Evolutionary conservation across 2,113 vertebrate species (phyloP).

Genomic region (Cebidichthys violaceus): DNA sequence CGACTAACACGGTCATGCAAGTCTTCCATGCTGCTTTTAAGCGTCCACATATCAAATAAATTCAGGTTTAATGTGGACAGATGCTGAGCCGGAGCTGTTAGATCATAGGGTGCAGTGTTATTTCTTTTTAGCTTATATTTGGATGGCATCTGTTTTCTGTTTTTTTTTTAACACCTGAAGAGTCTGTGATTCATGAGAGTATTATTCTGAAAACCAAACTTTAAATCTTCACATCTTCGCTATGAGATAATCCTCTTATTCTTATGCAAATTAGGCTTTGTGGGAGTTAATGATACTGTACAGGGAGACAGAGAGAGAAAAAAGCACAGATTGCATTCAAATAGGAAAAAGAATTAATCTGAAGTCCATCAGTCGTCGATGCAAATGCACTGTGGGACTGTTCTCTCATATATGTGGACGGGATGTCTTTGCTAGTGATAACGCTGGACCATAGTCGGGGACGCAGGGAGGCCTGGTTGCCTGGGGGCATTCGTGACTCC

Average conservation of each 20-base stretch:
- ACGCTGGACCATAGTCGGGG: too few species aligned
- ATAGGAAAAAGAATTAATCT: not conserved
- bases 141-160: not conserved
- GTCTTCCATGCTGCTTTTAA: not conserved
- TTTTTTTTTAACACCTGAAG: not conserved
- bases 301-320: not conserved
- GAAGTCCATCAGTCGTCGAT: not conserved
- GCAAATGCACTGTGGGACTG: not conserved
- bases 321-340: not conserved
- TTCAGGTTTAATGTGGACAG: not conserved
- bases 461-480: too few species aligned
- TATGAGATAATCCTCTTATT: constrained; percentile 8
- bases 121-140: not conserved
- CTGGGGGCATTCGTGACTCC: too few species aligned
- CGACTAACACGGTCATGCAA: not conserved
- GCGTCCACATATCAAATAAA: not conserved
- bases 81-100: not conserved
- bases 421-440: not conserved
- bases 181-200: not conserved
- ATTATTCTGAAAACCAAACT: not conserved
- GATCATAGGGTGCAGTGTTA: not conserved
- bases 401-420: not conserved
- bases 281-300: not conserved
- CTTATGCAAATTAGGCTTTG: constrained; percentile 1
- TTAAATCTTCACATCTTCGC: constrained; percentile 2